Conservation (phyloP, 2,113 vertebrate genomes). For the Ibidorhyncha struthersii region DNA sequence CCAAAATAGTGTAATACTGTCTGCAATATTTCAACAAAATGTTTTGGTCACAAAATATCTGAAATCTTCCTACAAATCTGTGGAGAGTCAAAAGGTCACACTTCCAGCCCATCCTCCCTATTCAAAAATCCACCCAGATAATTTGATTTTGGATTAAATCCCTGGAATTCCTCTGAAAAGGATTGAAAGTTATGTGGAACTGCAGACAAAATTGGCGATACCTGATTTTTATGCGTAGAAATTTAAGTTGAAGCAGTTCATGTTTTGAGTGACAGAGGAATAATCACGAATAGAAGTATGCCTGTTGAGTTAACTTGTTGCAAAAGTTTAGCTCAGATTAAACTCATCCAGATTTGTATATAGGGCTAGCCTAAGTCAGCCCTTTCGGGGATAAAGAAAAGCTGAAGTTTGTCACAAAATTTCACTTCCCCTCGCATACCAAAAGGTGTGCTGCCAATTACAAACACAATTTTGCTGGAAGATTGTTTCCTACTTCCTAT, state of each 20-base stretch:
- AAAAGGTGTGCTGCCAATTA: background rate
- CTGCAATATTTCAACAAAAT: background rate
- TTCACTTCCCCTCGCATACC: background rate
- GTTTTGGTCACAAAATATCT: background rate
- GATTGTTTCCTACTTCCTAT: background rate
- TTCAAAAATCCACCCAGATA: background rate
- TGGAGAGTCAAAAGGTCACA: background rate
- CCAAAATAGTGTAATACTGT: background rate
- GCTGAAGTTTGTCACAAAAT: background rate
- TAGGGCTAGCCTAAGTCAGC: fast-evolving
- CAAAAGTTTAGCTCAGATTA: background rate
- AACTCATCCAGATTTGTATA: background rate
- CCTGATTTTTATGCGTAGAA: background rate
- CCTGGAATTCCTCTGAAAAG: background rate
- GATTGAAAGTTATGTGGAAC: background rate
- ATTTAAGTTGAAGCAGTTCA: background rate
- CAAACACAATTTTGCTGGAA: background rate
- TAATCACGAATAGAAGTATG: background rate
- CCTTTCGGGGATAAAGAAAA: background rate
- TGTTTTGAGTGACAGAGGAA: background rate
- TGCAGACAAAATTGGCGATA: background rate
- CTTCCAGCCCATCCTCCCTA: background rate
- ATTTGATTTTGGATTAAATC: constrained; percentile 5
- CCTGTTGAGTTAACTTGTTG: background rate
- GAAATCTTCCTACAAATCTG: background rate